Conservation (phyloP, 2,113 vertebrate species). For the Stercorarius parasiticus region DNA sequence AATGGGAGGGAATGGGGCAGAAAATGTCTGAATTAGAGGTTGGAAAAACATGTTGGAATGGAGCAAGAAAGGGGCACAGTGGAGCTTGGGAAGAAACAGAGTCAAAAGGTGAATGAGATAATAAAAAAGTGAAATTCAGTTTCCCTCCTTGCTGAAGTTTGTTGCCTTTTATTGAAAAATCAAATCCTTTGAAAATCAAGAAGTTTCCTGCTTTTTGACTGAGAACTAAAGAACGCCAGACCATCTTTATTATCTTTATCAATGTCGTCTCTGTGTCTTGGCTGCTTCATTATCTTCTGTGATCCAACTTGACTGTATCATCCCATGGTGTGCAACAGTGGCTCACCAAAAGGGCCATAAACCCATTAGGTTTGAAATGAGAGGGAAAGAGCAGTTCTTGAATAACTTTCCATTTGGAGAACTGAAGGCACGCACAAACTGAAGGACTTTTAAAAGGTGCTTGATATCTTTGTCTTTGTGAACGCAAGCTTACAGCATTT, state of each 20-base stretch:
- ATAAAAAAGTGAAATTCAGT: not conserved
- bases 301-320: not conserved
- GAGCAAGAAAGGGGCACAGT: not conserved
- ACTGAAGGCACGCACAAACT: not conserved
- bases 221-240: not conserved
- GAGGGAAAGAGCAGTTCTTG: not conserved
- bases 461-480: not conserved
- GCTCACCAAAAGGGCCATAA: not conserved
- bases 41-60: not conserved
- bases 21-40: not conserved
- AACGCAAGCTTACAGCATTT: not conserved
- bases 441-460: not conserved
- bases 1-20: not conserved
- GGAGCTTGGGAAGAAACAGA: not conserved
- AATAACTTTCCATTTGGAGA: not conserved
- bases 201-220: not conserved
- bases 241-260: not conserved
- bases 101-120: not conserved
- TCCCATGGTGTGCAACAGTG: not conserved
- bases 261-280: fast-evolving
- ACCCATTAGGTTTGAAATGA: not conserved
- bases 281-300: not conserved
- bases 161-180: not conserved
- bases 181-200: not conserved
- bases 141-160: not conserved